Conservation (phyloP, 2,888 invertebrate genomes). For the Ferdinandea cuprea region DNA sequence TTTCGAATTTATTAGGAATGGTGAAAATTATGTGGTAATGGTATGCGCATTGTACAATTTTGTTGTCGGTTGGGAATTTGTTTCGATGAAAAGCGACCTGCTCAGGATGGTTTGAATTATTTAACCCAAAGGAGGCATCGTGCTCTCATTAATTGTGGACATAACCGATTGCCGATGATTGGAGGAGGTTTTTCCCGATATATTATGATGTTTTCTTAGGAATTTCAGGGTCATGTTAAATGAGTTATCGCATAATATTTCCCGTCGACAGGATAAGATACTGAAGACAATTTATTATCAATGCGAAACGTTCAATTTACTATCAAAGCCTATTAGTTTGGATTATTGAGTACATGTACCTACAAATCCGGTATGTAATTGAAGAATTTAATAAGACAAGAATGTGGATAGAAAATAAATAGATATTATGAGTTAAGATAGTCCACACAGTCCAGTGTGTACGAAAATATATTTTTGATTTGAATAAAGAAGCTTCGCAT, state of each 20-base stretch:
- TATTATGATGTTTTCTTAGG: slow-evolving; percentile 71
- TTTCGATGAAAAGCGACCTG: slow-evolving; percentile 68
- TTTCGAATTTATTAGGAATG: slow-evolving; percentile 73
- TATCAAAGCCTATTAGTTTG: neutral
- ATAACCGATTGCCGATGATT: slow-evolving; percentile 74
- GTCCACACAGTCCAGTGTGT: no score
- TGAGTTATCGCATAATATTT: slow-evolving; percentile 30
- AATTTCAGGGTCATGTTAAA: slow-evolving; percentile 44
- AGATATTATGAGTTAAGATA: no score
- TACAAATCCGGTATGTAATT: no score
- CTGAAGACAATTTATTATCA: slow-evolving; percentile 29
- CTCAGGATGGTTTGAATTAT: slow-evolving; percentile 60
- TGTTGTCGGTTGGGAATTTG: slow-evolving; percentile 65
- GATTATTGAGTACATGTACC: no score
- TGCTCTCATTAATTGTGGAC: slow-evolving; percentile 73
- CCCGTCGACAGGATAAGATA: slow-evolving; percentile 52
- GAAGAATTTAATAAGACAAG: no score
- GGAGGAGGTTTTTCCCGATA: slow-evolving; percentile 70
- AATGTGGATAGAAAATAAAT: no score
- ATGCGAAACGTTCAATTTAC: slow-evolving; percentile 14
- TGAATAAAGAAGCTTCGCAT: no score
- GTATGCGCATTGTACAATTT: slow-evolving; percentile 74
- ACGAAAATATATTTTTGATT: no score
- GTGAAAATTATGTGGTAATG: slow-evolving; percentile 75
- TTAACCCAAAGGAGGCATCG: slow-evolving; percentile 73